Evolutionary conservation across 2,113 vertebrate species (phyloP).

Genomic region (Chauna torquata): DNA sequence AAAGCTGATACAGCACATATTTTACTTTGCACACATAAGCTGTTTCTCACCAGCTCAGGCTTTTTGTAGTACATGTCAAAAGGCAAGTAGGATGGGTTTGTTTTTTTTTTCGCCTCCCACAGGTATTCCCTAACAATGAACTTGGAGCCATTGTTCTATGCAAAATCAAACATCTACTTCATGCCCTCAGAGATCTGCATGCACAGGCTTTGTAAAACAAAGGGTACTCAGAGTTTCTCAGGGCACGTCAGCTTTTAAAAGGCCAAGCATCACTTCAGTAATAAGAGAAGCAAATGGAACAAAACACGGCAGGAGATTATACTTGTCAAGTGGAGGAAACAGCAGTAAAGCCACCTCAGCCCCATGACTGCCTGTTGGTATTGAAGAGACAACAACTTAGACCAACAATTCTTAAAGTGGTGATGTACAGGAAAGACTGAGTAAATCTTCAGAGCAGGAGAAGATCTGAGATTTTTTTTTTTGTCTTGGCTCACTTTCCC

Average conservation of each 20-base stretch:
- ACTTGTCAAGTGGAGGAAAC: not conserved
- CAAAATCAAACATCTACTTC: not conserved
- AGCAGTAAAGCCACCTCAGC: not conserved
- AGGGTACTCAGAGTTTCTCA: not conserved
- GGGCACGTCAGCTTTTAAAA: not conserved
- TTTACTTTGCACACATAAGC: not conserved
- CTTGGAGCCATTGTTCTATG: not conserved
- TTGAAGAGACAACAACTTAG: not conserved
- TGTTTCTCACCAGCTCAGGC: not conserved
- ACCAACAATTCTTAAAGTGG: not conserved
- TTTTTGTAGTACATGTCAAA: not conserved
- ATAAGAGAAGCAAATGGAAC: not conserved
- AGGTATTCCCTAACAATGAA: not conserved
- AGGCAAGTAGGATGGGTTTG: not conserved
- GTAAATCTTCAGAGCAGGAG: not conserved
- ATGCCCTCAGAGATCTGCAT: not conserved
- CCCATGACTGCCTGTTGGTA: accelerated
- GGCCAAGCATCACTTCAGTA: not conserved
- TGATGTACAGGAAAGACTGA: not conserved
- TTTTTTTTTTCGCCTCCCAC: not conserved
- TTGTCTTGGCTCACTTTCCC: not conserved
- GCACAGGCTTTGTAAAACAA: not conserved
- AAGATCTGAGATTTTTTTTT: not conserved
- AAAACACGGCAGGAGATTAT: not conserved
- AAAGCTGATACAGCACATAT: not conserved